Conservation (phyloP, 2,888 invertebrate species). For the Polyommatus iphigenia region DNA sequence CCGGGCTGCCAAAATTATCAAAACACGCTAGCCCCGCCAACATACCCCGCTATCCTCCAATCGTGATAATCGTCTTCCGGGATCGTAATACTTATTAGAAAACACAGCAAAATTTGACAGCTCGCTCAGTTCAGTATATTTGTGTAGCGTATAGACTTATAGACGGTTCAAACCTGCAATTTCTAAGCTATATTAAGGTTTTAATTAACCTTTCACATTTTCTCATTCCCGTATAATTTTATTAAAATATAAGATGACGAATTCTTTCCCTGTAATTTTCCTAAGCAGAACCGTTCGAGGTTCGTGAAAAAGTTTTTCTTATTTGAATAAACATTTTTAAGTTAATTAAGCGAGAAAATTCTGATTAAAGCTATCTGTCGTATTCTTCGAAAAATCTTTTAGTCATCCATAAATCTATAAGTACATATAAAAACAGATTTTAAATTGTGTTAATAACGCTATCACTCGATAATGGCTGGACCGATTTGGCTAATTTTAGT, state of each 20-base stretch:
- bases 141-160: background rate
- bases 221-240: background rate
- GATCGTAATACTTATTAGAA: too few relatives aligned
- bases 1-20: too few relatives aligned
- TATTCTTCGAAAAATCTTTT: background rate
- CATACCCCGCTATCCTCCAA: too few relatives aligned
- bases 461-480: too few relatives aligned
- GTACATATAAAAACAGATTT: too few relatives aligned
- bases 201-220: background rate
- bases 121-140: background rate
- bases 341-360: conserved; percentile 3
- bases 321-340: background rate
- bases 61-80: too few relatives aligned
- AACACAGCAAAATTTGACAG: too few relatives aligned
- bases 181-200: background rate
- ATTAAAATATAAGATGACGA: background rate
- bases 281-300: background rate
- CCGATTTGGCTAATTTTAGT: too few relatives aligned
- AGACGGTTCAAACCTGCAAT: background rate
- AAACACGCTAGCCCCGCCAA: too few relatives aligned
- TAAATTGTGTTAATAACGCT: too few relatives aligned
- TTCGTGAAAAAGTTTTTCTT: background rate
- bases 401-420: background rate
- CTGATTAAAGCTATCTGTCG: background rate
- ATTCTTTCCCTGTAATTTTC: background rate